These are phyloP conservation scores for Tenthredo notha DNA, from an alignment of 2,888 invertebrate genomes.

Conservation along the genomic window DNA sequence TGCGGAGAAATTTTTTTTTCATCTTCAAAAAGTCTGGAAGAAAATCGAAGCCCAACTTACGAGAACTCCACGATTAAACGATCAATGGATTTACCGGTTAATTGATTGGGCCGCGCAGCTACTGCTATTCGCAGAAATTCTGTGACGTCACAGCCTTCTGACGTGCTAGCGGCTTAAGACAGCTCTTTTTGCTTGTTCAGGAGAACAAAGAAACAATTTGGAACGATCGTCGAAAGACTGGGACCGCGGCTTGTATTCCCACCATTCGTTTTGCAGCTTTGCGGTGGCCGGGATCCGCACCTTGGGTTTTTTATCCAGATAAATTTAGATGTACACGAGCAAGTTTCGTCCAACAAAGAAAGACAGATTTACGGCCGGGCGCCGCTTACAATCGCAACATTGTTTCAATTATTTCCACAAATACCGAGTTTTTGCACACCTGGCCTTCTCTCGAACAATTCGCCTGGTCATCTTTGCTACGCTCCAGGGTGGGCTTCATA, in stretches of 20 bases:
- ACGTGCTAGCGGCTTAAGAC: background rate
- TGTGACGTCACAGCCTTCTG: background rate
- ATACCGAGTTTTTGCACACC: conserved; percentile 12
- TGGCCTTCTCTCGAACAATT: conserved; percentile 28
- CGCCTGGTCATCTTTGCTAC: conserved; percentile 46
- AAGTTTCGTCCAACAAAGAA: conserved; percentile 25
- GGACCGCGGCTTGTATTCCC: conserved; percentile 3
- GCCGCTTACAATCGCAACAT: conserved; percentile 14
- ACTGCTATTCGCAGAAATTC: background rate
- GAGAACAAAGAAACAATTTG: conserved; percentile 27
- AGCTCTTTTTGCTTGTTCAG: conserved; percentile 14
- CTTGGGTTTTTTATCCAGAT: conserved; percentile 9
- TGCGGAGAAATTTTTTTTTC: background rate
- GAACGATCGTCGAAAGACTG: background rate
- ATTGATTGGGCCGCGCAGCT: background rate
- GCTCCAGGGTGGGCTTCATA: conserved; percentile 31
- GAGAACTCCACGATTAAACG: background rate
- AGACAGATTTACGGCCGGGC: conserved; percentile 20
- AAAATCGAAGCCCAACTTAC: background rate
- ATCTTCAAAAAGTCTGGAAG: background rate
- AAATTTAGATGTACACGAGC: conserved; percentile 32
- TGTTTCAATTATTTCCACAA: conserved; percentile 36
- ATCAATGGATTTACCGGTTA: conserved; percentile 8
- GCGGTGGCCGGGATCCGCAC: conserved; percentile 14
- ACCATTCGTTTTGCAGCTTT: conserved; percentile 30